Base-by-base conservation (phyloP, 1,140 invertebrate genomes). In the Leptinotarsa lineolata region DNA sequence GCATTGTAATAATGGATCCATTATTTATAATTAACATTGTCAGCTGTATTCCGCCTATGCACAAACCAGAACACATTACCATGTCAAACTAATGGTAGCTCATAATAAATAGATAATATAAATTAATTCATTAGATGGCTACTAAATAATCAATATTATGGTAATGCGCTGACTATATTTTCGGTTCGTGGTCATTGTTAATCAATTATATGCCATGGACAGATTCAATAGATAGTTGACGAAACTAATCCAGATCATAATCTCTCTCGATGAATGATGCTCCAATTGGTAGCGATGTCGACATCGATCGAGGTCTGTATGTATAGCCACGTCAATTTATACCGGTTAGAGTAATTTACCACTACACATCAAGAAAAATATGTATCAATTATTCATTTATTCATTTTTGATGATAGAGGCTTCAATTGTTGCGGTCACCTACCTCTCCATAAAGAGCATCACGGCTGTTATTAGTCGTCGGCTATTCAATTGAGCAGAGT, bases 1-100 rank as follows among this genome's bases (percentile, higher is more conserved):
- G 48, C 48, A 54, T 54, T n/a, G 48, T 54, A 54, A 54, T 54
- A 54, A 54, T 54, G 48, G 48, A 13, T 13, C 48, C 48, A 54
- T 54, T 18, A 54, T 54, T 54, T 54, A 54, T 54, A 54, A 54
- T 54, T 54, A 54, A 54, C 48, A 54, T 54, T 54, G 48, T 54
- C 48, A 54, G 48, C 16, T 54, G n/a, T 54, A 54, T 54, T 54
- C 48, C n/a, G 48, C 48, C n/a, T 54, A 54, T 54, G 48, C 48
- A 54, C 48, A 54, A 54, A 54, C 48, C 48, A 54, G 48, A 54
- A 54, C 48, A 54, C 48, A 54, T 54, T 54, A 54, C 0, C 48
- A 54, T 54, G 48, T 18, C 48, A 54, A 54, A 54, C 48, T 54
- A 18, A 54, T 54, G 48, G 4, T 18, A 15, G 48, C 48, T 18